Evolutionary conservation across 2,797 vertebrate genomes (phyloP).

Genomic region (Aselliscus stoliczkanus): DNA sequence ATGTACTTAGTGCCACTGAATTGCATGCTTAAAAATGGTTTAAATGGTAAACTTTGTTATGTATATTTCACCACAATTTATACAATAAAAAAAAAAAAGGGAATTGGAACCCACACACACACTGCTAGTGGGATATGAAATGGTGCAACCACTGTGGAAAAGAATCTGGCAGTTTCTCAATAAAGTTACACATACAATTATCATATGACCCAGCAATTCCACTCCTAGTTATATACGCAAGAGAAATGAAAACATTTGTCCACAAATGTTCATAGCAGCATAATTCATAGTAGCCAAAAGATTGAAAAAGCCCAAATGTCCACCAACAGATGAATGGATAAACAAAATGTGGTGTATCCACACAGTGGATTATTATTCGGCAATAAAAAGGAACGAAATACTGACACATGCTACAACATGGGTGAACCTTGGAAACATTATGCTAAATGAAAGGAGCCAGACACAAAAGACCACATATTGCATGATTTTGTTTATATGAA

Average conservation of each 20-base stretch:
- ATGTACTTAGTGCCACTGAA: not conserved
- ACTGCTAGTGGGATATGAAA: not conserved
- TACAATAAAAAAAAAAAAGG: not conserved
- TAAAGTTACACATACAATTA: not conserved
- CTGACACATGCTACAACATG: not conserved
- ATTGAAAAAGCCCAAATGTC: not conserved
- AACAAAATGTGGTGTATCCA: not conserved
- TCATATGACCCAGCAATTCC: not conserved
- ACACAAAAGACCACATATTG: not conserved
- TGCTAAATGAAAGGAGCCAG: not conserved
- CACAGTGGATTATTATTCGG: not conserved
- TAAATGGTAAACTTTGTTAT: not conserved
- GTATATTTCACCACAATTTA: not conserved
- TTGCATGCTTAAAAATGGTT: not conserved
- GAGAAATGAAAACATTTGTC: not conserved
- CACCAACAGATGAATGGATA: not conserved
- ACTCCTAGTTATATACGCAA: not conserved
- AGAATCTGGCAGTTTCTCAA: not conserved
- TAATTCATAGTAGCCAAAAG: not conserved
- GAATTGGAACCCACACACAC: not conserved
- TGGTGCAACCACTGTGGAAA: not conserved
- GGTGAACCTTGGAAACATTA: not conserved
- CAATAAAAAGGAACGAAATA: not conserved
- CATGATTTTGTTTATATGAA: not conserved
- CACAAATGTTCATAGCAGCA: not conserved